A percentile compares a stretch with the other conserved stretches of the same genome.
phyloP scores from a whole-genome alignment of 2,888 invertebrate genomes.

The Dryococelus australis region DNA sequence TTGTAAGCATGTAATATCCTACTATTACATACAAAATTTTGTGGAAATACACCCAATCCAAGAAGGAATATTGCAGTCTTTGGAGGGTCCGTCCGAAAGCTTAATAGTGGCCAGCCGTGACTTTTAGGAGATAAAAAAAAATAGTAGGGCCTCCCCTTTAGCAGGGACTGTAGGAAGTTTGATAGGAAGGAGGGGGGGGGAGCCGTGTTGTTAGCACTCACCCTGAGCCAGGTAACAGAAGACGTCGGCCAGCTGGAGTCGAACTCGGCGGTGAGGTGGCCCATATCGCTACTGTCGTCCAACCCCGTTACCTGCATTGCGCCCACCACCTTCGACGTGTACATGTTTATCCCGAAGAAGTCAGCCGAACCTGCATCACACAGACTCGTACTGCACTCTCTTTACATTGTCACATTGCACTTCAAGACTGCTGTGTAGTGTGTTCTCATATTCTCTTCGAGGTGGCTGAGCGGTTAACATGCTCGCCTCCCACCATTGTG shows the following conservation, averaged over 20 bases:
- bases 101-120: no score
- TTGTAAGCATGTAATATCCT: no score
- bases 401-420: neutral
- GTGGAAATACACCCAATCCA: no score
- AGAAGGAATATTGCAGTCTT: no score
- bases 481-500: no score
- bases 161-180: no score
- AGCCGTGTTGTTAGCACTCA: constrained; percentile 53
- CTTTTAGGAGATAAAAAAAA: no score
- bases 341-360: constrained; percentile 78
- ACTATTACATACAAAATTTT: no score
- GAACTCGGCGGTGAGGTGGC: constrained; percentile 54
- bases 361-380: constrained; percentile 65
- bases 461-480: no score
- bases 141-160: no score
- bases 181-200: neutral
- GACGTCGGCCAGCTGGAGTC: constrained; percentile 63
- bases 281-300: constrained; percentile 60
- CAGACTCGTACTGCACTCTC: neutral
- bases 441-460: no score
- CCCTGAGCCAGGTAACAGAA: constrained; percentile 63
- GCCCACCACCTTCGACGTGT: constrained; percentile 63
- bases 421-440: neutral
- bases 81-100: no score
- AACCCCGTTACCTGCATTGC: constrained; percentile 51